Evolutionary conservation across 2,113 vertebrate species (phyloP), one percentile per base, ranked within the genome.

Genomic region (Australoheros scitulus): DNA sequence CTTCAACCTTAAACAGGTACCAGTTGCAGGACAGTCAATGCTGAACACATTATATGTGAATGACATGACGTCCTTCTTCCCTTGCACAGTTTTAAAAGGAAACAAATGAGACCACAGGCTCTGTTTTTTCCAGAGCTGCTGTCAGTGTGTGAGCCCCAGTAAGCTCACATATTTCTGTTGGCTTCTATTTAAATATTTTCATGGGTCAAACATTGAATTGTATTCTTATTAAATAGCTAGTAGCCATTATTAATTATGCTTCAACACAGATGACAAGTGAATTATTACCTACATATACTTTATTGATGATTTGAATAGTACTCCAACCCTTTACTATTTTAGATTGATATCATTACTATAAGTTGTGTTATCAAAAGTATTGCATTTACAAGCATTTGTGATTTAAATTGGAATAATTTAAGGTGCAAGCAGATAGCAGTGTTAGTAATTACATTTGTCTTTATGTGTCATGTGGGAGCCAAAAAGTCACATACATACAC

Each of bases 1-100:
- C 34, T 99, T 99, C 1, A 90, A 91, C 34, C 89, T 97, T 7
- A 92, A 94, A 87, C 96, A 97, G 97, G 98, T 99, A 92, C 18
- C 17, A 29, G 34, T 38, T 6, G 61, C 0, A 7, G 20, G 22
- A 9, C 18, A 32, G 43, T 11, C 43, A 20, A 13, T 17, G 1
- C 18, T 57, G 1, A 76, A 72, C 38, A 41, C 36, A 61, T 34
- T 32, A 29, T 2, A 3, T 13, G 11, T 14, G 29, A 17, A 32
- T 70, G 29, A 38, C 32, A 56, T 3, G 10, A n/a, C 34, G 32
- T 32, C 8, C 26, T 57, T 81, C 1, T 36, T 47, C 1, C 47
- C 11, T 60, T 2, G 0, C 22, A 50, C 43, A 50, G 43, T 70
- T 70, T 20, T 17, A 50, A 70, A 70, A 50, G 15, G 24, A 70